Evolutionary conservation across 2,888 invertebrate genomes (phyloP).

Genomic region (Muschampia plurimacula): DNA sequence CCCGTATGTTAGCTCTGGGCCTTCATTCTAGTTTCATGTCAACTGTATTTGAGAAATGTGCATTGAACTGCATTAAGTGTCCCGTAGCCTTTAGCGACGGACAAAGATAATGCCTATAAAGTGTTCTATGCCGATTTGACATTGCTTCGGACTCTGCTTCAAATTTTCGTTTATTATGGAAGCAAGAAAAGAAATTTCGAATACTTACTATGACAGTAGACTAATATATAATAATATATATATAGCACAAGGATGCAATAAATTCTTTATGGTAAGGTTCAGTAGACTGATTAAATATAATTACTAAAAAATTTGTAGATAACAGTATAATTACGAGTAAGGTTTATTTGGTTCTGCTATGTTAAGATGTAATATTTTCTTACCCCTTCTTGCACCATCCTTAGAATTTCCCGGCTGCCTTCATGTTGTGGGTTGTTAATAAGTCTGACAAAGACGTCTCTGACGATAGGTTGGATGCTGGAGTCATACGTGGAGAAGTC

Average conservation of each 20-base stretch:
- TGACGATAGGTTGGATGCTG: constrained; percentile 91
- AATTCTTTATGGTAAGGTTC: no score
- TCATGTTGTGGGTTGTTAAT: constrained; percentile 92
- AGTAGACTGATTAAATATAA: no score
- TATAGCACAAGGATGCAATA: no score
- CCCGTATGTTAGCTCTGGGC: constrained; percentile 23
- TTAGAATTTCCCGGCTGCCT: constrained; percentile 88
- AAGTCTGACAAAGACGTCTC: constrained; percentile 88
- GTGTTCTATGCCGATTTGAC: not conserved
- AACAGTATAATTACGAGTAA: no score
- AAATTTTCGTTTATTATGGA: not conserved
- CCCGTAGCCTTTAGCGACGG: not conserved
- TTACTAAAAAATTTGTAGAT: no score
- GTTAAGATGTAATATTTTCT: constrained; percentile 59
- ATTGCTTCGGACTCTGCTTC: not conserved
- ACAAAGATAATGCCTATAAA: not conserved
- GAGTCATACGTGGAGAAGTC: constrained; percentile 94
- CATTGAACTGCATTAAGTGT: not conserved
- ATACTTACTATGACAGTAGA: not conserved
- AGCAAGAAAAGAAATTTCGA: not conserved
- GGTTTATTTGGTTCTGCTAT: no score
- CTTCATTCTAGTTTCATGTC: constrained; percentile 46
- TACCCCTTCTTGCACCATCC: constrained; percentile 94
- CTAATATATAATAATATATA: no score
- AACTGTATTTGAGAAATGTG: constrained; percentile 45